These are phyloP conservation scores for Chauna torquata DNA, from an alignment of 2,113 vertebrate species.

Conservation along the genomic window DNA sequence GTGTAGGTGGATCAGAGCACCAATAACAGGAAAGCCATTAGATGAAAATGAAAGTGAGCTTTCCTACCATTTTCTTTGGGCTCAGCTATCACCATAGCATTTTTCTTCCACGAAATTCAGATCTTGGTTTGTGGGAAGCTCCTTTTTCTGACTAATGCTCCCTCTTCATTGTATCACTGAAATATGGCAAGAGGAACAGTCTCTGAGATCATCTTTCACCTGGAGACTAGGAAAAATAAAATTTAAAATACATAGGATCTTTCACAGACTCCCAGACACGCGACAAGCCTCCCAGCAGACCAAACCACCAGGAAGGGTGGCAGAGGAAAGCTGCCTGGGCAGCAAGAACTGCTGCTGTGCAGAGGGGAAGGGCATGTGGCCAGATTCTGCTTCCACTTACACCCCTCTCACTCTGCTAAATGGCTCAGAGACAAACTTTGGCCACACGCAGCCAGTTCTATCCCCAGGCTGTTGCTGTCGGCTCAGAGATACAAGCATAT, in stretches of 20 bases:
- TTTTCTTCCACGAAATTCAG: not conserved
- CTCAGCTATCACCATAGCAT: not conserved
- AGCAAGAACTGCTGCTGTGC: not conserved
- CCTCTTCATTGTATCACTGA: not conserved
- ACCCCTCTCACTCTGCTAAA: not conserved
- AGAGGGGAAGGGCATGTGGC: not conserved
- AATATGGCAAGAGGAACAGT: not conserved
- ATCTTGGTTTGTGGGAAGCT: not conserved
- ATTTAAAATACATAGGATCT: not conserved
- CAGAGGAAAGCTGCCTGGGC: not conserved
- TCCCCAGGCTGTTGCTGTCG: not conserved
- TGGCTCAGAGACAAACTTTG: not conserved
- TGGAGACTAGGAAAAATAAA: not conserved
- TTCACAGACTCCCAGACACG: not conserved
- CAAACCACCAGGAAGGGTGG: fast-evolving
- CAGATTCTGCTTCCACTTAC: not conserved
- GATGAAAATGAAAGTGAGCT: not conserved
- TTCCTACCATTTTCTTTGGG: not conserved
- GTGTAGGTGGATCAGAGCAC: conserved; percentile 24
- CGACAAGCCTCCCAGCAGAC: not conserved
- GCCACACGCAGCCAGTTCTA: not conserved
- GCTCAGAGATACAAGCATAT: fast-evolving
- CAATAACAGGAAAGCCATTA: not conserved
- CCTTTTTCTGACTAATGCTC: not conserved
- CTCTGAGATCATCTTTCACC: not conserved